Evolutionary conservation across 2,797 vertebrate genomes (phyloP), one percentile per base, ranked within the genome.

Genomic region (Thamnophis elegans): DNA sequence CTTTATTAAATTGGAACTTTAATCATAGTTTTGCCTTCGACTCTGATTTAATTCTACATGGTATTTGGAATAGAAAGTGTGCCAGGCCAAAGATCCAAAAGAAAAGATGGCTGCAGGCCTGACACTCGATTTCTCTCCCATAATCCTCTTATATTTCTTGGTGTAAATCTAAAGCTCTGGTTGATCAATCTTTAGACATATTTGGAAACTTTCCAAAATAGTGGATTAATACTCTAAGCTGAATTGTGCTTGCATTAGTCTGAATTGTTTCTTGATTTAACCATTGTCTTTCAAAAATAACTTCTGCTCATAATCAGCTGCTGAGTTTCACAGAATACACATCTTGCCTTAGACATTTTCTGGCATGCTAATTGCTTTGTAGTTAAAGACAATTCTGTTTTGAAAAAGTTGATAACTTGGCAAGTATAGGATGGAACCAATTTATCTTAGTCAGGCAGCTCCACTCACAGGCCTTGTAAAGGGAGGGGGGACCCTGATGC

Each of bases 331-430:
- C 42, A 93, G 58, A 59, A 89, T n/a, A n/a, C 73, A 68, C 32
- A n/a, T 90, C 88, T 65, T 68, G 58, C 32, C 51, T 78, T 87
- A 90, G 62, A 78, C 62, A 51, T 87, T 78, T 60, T 90, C 36
- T 58, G 51, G 32, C 47, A 26, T 90, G 36, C 82, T 92, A 92
- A 92, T 87, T 92, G 88, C 88, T 90, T 90, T 92, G 89, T 59
- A 92, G 92, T 90, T 92, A 90, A 90, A 92, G 55, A 54, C 53
- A 78, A 78, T 36, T 92, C 89, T 59, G 89, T 90, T 92, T 92
- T 87, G 85, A 90, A 93, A 56, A 68, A 68, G 11, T 42, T 92
- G 89, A 90, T 92, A 92, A 87, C 85, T 92, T 93, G 89, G 62
- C 89, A 90, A 87, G 88, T 59, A 28, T 87, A 54, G 92, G 89